Base-by-base conservation (phyloP, 2,888 invertebrate species). In the Thecocarcelia acutangulata region DNA sequence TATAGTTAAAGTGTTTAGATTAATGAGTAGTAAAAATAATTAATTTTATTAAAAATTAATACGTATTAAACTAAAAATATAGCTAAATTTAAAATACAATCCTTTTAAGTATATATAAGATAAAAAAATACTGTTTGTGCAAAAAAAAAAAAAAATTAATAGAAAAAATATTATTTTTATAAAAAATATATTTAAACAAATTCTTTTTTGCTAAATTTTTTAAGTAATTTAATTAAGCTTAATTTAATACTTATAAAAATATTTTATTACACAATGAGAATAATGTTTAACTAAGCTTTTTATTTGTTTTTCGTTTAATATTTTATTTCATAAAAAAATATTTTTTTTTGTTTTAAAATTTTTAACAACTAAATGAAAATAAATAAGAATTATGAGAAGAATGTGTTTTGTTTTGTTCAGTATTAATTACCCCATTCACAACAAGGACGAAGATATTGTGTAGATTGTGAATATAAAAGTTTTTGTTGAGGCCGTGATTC, bases 51-150 rank as follows among this genome's bases (percentile, higher is more conserved):
- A 48, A 54, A 46, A 59, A 56, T 63, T 56, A 33, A 52, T 42
- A 68, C 42, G 1, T 81, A 77, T 75, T 69, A 19, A 74, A 74
- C 78, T 70, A 70, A 44, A 21, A 40, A 54, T 56, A 42, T 2
- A 72, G 24, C 15, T 64, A 54, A 69, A 58, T 37, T 42, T 50
- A 81, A 48, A 76, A 76, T 74, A 82, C 48, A 70, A 59, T 78
- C 63, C 13, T 40, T 74, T 66, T 58, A 56, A 74, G 3, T 75
- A 78, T 9, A 33, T 79, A 86, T 84, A 21, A 48, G 5, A 48
- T 0, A 19, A 50, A 63, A 84, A 80, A 88, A 88, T 89, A 88
- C 89, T 89, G 89, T 89, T 88, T 83, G 84, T 84, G 84, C 84
- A 78, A 80, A 82, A 74, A 74, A 68, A 77, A 72, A 66, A 46